These are phyloP conservation scores for Sebastes goodei DNA, from an alignment of 2,797 vertebrate species.

Conservation along the genomic window DNA sequence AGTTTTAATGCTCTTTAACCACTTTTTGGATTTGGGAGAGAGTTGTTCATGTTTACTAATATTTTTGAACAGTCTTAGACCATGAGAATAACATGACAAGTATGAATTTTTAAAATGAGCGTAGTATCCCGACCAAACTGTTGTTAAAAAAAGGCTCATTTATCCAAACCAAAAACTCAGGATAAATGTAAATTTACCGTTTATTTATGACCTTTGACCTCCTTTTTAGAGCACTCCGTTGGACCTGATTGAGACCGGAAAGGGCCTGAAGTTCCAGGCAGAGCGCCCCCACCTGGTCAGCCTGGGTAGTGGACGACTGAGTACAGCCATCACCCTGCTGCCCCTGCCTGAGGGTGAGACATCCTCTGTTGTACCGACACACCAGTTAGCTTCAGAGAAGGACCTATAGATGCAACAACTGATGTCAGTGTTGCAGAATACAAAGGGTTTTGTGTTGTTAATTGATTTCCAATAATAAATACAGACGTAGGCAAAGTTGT, in stretches of 20 bases:
- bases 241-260: constrained; percentile 91
- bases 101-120: too few relatives aligned
- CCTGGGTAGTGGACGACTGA: constrained; percentile 94
- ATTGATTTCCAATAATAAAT: too few relatives aligned
- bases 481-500: too few relatives aligned
- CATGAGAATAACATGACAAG: too few relatives aligned
- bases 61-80: too few relatives aligned
- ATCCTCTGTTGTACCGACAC: neutral
- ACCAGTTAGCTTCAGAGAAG: neutral
- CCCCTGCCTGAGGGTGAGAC: constrained; percentile 92
- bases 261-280: constrained; percentile 92
- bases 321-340: constrained; percentile 92
- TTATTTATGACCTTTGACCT: neutral
- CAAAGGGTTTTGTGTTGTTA: too few relatives aligned
- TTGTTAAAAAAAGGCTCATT: neutral
- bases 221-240: constrained; percentile 87
- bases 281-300: constrained; percentile 97
- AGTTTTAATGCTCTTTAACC: too few relatives aligned
- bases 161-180: too few relatives aligned
- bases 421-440: neutral
- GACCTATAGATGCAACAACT: neutral
- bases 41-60: too few relatives aligned
- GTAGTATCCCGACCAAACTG: neutral
- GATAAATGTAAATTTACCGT: neutral
- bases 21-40: too few relatives aligned